A percentile compares a stretch with the other conserved stretches of the same genome.
Conservation (phyloP, 2,888 invertebrate species). For the Cephus runcator region DNA sequence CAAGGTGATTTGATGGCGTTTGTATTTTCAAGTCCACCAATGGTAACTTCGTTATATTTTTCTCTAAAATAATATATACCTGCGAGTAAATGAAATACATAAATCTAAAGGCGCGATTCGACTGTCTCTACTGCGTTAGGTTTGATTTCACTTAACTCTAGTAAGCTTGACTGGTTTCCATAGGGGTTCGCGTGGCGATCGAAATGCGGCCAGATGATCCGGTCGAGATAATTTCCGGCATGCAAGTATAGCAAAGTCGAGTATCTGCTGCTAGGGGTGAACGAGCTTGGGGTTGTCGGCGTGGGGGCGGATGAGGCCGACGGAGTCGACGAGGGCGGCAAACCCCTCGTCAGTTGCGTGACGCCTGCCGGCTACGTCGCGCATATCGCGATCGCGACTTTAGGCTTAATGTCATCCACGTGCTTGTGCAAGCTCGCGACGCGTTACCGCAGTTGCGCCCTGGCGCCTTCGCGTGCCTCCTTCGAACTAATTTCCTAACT, state of each 20-base stretch:
- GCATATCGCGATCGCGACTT: slow-evolving; percentile 24
- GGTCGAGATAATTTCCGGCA: background rate
- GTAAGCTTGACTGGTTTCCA: background rate
- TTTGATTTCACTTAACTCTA: background rate
- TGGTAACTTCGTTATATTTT: too few relatives aligned
- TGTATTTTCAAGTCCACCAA: background rate
- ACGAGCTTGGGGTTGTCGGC: slow-evolving; percentile 22
- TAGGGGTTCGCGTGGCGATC: background rate
- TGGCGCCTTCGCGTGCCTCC: background rate
- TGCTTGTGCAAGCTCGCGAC: background rate
- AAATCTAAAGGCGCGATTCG: background rate
- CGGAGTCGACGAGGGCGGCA: slow-evolving; percentile 45
- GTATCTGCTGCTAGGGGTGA: slow-evolving; percentile 5
- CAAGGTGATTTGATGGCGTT: background rate
- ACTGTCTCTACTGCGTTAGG: background rate
- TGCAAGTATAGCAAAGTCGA: slow-evolving; percentile 4
- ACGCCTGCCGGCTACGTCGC: slow-evolving; percentile 45
- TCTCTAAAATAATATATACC: background rate
- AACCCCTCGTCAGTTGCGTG: slow-evolving; percentile 50
- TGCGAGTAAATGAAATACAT: background rate
- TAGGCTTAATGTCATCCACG: background rate
- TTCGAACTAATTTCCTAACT: background rate
- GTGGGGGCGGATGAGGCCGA: slow-evolving; percentile 26
- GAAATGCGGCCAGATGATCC: slow-evolving; percentile 4
- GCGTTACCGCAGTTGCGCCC: background rate